A percentile compares a stretch with the other conserved stretches of the same genome.
Evolutionary conservation across 2,113 vertebrate genomes (phyloP).

Genomic region (Gracilinanus agilis): DNA sequence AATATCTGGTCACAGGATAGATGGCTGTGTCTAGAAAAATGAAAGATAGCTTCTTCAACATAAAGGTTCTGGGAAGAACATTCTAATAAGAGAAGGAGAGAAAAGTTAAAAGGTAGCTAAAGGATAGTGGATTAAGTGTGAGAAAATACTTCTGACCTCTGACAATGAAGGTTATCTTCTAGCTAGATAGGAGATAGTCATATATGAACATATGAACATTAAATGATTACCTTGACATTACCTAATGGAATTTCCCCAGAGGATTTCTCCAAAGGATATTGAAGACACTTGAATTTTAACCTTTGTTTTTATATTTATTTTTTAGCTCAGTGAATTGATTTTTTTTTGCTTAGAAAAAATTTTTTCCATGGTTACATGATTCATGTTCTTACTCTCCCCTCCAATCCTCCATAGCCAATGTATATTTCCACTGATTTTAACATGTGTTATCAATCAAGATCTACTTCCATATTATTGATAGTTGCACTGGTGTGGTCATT

Average conservation of each 20-base stretch:
- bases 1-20: not conserved
- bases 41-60: not conserved
- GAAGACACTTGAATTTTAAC: constrained; percentile 27
- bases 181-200: not conserved
- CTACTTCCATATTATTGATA: no score
- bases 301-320: no score
- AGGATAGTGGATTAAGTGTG: not conserved
- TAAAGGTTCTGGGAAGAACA: not conserved
- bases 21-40: not conserved
- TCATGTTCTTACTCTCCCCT: no score
- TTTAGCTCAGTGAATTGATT: no score
- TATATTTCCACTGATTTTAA: no score
- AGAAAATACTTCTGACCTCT: not conserved
- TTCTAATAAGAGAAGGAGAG: not conserved
- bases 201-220: not conserved
- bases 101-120: not conserved
- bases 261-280: not conserved
- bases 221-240: not conserved
- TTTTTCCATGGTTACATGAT: no score
- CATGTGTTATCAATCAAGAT: no score
- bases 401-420: no score
- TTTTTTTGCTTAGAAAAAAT: no score
- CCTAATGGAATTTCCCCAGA: constrained; percentile 4
- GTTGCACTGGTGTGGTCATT: no score
- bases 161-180: not conserved